Percentiles rank a stretch among this genome's conserved stretches.
phyloP scores from a whole-genome alignment of 2,113 vertebrate genomes.

The Pomatorhinus ruficollis region DNA sequence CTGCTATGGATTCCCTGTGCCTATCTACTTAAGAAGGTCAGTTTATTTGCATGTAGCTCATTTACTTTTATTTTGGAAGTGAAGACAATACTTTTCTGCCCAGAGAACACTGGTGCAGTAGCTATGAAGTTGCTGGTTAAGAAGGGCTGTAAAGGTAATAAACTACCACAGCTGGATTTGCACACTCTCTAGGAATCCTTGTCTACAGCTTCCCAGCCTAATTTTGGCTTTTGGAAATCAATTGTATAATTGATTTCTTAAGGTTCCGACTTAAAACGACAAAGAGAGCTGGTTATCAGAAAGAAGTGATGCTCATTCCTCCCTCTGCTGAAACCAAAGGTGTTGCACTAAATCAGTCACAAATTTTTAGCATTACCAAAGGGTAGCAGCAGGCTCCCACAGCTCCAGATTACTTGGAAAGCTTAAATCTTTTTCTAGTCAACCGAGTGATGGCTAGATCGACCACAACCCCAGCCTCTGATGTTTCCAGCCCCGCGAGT shows the following conservation, averaged over 20 bases:
- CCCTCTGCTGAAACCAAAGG: background rate
- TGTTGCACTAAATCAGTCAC: background rate
- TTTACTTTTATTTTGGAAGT: background rate
- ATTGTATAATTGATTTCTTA: background rate
- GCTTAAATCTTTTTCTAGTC: background rate
- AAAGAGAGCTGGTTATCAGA: background rate
- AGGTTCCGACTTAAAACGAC: background rate
- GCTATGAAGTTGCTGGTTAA: background rate
- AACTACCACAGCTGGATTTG: background rate
- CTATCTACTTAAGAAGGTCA: background rate
- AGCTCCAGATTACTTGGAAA: background rate
- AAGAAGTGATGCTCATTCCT: background rate
- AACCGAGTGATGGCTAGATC: background rate
- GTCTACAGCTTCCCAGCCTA: background rate
- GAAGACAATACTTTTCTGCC: background rate
- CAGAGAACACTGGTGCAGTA: background rate
- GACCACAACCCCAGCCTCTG: background rate
- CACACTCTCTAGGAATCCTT: background rate
- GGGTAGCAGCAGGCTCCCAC: background rate
- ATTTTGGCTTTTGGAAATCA: conserved; percentile 11
- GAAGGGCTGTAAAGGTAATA: background rate
- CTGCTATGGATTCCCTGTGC: background rate
- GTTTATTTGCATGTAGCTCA: background rate
- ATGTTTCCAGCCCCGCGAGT: background rate
- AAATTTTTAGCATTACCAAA: background rate